Evolutionary conservation across 2,797 vertebrate genomes (phyloP).

Genomic region (Danio tinwini): DNA sequence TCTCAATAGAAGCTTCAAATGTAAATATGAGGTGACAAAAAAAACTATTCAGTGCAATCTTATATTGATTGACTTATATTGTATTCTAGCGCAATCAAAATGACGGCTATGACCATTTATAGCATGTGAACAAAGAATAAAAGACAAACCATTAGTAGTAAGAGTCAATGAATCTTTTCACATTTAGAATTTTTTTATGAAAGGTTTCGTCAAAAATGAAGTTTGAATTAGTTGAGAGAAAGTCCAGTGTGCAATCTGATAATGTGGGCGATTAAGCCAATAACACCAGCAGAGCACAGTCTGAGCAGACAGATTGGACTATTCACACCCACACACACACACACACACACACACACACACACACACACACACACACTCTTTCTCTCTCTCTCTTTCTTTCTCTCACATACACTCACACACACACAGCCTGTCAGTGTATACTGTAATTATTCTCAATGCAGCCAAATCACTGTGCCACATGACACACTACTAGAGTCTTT

Average conservation of each 20-base stretch:
- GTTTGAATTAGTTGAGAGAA: conserved; percentile 26
- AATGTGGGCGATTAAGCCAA: conserved; percentile 51
- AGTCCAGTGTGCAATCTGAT: conserved; percentile 28
- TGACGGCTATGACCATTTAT: no score
- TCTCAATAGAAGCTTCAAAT: no score
- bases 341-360: conserved; percentile 28
- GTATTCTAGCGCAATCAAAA: no score
- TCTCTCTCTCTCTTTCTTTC: not conserved
- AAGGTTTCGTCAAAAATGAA: not conserved
- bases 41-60: no score
- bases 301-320: conserved; percentile 58
- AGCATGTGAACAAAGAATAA: not conserved
- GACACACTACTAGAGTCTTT: not conserved
- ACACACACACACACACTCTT: conserved; percentile 2
- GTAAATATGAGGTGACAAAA: no score
- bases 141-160: not conserved
- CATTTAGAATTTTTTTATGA: not conserved
- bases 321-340: conserved; percentile 55
- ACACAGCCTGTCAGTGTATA: conserved; percentile 34
- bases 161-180: not conserved
- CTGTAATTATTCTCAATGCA: conserved; percentile 42
- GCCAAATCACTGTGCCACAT: conserved; percentile 26
- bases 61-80: no score
- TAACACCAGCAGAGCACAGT: conserved; percentile 52
- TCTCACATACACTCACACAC: not conserved